These are phyloP conservation scores for Limnephilus rhombicus DNA, from an alignment of 2,888 invertebrate genomes.

Conservation along the genomic window DNA sequence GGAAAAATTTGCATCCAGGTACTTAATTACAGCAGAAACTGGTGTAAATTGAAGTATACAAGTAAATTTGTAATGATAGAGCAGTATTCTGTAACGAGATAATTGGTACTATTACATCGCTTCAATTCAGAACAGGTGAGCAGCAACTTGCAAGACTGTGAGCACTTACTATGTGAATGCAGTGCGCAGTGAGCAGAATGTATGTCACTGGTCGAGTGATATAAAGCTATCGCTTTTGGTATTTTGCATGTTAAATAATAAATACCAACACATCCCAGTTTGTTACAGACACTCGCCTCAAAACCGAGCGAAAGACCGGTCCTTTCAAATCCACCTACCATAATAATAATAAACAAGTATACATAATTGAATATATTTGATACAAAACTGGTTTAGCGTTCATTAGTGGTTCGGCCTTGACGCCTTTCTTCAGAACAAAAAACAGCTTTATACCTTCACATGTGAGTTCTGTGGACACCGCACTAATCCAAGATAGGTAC, in stretches of 20 bases:
- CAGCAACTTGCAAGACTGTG: neutral
- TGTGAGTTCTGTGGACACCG: constrained; percentile 9
- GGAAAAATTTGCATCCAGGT: no score
- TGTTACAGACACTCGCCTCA: neutral
- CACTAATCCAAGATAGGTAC: neutral
- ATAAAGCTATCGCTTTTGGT: neutral
- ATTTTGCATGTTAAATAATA: constrained; percentile 4
- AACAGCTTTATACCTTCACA: constrained; percentile 18
- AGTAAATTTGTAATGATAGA: no score
- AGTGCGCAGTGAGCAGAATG: no score
- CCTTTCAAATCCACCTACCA: neutral
- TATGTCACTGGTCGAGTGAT: neutral
- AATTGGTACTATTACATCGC: no score
- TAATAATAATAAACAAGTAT: neutral
- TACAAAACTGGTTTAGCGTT: constrained; percentile 46
- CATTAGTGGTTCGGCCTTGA: constrained; percentile 48
- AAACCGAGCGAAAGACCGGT: neutral
- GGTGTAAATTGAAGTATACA: no score
- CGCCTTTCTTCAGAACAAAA: constrained; percentile 47
- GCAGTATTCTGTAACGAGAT: no score
- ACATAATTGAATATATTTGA: constrained; percentile 23
- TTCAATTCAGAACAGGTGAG: neutral
- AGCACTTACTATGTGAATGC: no score
- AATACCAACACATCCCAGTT: neutral
- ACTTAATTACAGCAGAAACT: no score